A percentile compares a stretch with the other conserved stretches of the same genome.
phyloP scores from a whole-genome alignment of 2,888 invertebrate genomes.

The Imbricaverruca yamaguchii region DNA sequence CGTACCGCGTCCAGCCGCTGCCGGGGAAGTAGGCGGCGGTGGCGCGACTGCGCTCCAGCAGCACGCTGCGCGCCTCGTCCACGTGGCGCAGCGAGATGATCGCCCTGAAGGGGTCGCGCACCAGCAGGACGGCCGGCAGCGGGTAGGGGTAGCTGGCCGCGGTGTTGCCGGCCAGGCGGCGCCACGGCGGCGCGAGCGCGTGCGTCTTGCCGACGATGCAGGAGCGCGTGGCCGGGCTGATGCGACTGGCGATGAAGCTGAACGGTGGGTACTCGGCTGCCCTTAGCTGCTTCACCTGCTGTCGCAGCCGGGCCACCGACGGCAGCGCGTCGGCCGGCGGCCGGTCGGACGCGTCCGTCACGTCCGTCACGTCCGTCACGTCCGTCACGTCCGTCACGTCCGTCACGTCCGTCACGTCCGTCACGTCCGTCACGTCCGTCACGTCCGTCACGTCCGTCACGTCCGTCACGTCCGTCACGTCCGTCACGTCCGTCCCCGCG shows the following conservation, averaged over 20 bases:
- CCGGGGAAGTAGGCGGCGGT: not conserved
- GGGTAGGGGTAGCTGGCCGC: not conserved
- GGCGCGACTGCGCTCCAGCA: not conserved
- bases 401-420: too few relatives aligned
- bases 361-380: too few relatives aligned
- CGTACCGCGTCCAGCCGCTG: not conserved
- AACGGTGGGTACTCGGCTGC: not conserved
- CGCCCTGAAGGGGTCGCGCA: conserved; percentile 10
- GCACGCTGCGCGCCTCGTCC: too few relatives aligned
- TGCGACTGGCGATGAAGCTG: not conserved
- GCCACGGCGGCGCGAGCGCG: not conserved
- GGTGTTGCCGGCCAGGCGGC: not conserved
- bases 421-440: not conserved
- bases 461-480: not conserved
- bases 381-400: too few relatives aligned
- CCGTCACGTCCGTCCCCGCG: too few relatives aligned
- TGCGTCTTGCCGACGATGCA: conserved; percentile 3
- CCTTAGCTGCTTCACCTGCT: too few relatives aligned
- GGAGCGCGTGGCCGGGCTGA: not conserved
- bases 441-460: not conserved
- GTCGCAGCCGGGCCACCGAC: not conserved
- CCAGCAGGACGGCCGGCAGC: not conserved
- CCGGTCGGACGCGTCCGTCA: not conserved
- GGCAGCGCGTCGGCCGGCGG: not conserved
- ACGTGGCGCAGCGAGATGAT: not conserved